phyloP scores from a whole-genome alignment of 1,140 invertebrate species.

The Drosophila pseudoobscura region DNA sequence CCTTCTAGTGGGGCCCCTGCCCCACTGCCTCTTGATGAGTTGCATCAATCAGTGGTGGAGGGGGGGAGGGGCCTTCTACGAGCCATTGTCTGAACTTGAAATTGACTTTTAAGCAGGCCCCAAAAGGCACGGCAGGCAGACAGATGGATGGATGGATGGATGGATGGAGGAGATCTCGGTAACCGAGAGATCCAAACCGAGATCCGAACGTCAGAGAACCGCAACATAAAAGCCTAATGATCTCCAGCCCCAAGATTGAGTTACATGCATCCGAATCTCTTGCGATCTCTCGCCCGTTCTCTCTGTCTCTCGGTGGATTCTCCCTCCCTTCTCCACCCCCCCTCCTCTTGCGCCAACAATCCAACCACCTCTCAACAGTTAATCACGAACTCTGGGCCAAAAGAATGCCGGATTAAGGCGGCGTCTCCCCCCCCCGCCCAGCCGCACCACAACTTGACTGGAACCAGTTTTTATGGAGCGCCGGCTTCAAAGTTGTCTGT shows the following conservation, averaged over 20 bases:
- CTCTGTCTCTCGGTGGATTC: conserved; percentile 4
- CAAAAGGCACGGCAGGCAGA: conserved; percentile 22
- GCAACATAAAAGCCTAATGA: conserved; percentile 80
- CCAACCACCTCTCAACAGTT: conserved; percentile 72
- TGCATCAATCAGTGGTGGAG: conserved; percentile 72
- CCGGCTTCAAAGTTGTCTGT: conserved; percentile 58
- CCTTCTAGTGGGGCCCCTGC: neutral
- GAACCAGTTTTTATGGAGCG: conserved; percentile 65
- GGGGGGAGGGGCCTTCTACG: conserved; percentile 15
- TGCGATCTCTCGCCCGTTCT: conserved; percentile 43
- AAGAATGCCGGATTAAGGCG: conserved; percentile 72
- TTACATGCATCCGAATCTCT: conserved; percentile 75
- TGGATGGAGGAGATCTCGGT: conserved; percentile 4
- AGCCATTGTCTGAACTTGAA: conserved; percentile 76
- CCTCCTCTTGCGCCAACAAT: neutral
- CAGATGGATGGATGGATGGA: too few relatives aligned
- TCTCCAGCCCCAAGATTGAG: conserved; percentile 69
- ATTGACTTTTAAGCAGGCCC: conserved; percentile 71
- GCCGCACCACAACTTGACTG: neutral
- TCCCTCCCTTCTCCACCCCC: neutral
- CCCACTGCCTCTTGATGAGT: conserved; percentile 52
- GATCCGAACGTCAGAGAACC: conserved; percentile 38
- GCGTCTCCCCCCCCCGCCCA: conserved; percentile 23
- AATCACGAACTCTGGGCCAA: conserved; percentile 68
- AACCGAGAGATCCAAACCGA: conserved; percentile 25